A percentile compares a stretch with the other conserved stretches of the same genome.
Evolutionary conservation across 2,797 vertebrate species (phyloP).

Genomic region (Austrolebias charrua): DNA sequence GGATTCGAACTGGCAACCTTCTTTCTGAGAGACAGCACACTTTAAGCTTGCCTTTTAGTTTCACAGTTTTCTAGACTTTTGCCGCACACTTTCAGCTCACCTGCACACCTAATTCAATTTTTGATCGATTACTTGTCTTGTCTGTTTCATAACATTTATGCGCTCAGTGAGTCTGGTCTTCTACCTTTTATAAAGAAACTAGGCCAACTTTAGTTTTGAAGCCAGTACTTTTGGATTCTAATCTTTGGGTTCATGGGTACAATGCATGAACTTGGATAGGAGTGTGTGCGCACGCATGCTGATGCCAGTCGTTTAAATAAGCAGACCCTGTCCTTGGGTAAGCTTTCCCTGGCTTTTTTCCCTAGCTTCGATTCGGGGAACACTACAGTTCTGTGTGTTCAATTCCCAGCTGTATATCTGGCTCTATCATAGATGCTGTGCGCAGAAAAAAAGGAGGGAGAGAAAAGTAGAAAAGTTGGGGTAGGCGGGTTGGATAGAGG

Average conservation of each 20-base stretch:
- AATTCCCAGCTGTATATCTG: conserved; percentile 69
- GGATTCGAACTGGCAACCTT: no score
- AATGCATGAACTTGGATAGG: conserved; percentile 1
- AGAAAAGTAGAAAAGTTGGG: neutral
- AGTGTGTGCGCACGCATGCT: conserved; percentile 5
- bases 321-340: conserved; percentile 59
- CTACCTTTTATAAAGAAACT: conserved; percentile 30
- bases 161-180: conserved; percentile 29
- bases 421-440: conserved; percentile 62
- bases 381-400: conserved; percentile 62
- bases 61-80: conserved; percentile 21
- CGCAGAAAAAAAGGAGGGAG: conserved; percentile 31
- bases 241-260: conserved; percentile 2
- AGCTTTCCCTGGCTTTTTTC: conserved; percentile 54
- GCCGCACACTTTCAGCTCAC: conserved; percentile 16
- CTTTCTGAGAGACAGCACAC: no score
- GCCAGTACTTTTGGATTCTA: neutral
- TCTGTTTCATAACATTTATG: conserved; percentile 48
- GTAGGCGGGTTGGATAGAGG: conserved; percentile 20
- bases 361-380: conserved; percentile 63
- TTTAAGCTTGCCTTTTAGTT: no score
- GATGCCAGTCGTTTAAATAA: conserved; percentile 66
- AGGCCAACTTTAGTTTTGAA: conserved; percentile 12
- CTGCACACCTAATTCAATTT: conserved; percentile 23
- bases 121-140: conserved; percentile 13